phyloP scores from a whole-genome alignment of 1,140 invertebrate species.

The Tetragnatha versicolor region DNA sequence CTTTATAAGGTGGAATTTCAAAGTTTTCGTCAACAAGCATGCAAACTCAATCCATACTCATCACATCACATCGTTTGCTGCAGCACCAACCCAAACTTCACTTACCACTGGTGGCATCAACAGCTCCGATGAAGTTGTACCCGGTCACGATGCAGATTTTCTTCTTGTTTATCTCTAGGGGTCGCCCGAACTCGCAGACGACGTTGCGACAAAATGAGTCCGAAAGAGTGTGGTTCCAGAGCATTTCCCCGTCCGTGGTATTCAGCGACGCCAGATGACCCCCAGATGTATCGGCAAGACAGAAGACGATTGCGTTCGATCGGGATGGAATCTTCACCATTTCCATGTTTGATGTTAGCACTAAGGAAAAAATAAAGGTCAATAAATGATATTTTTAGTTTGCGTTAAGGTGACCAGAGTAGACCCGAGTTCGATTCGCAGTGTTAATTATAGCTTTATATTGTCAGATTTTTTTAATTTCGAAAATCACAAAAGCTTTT shows the following conservation, averaged over 20 bases:
- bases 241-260: not conserved
- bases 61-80: too few species aligned
- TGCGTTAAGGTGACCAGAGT: too few species aligned
- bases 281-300: not conserved
- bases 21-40: too few species aligned
- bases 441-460: too few species aligned
- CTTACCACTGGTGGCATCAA: not conserved
- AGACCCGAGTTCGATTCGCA: too few species aligned
- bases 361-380: not conserved
- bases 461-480: too few species aligned
- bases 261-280: not conserved
- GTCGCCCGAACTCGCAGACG: not conserved
- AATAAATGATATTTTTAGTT: too few species aligned
- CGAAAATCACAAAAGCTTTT: too few species aligned
- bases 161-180: not conserved
- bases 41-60: too few species aligned
- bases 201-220: not conserved
- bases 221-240: not conserved
- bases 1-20: too few species aligned
- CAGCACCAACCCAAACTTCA: not conserved
- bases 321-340: not conserved
- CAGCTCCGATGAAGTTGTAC: not conserved
- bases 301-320: not conserved
- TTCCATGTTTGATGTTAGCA: constrained; percentile 13
- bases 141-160: not conserved